Percentiles rank a stretch among this genome's conserved stretches.
phyloP scores from a whole-genome alignment of 2,888 invertebrate genomes.

The Drosophila picticornis region DNA sequence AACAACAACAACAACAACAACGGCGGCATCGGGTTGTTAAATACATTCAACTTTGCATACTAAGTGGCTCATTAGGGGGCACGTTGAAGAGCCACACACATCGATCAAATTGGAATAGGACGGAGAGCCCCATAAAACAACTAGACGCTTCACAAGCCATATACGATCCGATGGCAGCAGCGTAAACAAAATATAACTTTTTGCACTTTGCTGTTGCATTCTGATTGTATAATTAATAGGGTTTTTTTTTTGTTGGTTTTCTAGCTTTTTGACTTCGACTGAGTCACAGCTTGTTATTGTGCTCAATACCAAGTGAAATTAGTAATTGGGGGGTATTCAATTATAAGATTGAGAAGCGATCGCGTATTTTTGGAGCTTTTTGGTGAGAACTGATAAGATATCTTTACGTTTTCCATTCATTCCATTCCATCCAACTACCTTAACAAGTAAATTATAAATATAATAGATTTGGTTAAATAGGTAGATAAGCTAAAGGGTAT shows the following conservation, averaged over 20 bases:
- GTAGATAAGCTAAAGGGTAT: background rate
- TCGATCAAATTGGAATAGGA: constrained; percentile 28
- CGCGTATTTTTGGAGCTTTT: too few species aligned
- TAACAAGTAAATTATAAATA: background rate
- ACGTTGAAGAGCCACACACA: constrained; percentile 69
- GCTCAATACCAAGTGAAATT: constrained; percentile 1
- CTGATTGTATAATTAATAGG: constrained; percentile 61
- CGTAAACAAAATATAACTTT: constrained; percentile 61
- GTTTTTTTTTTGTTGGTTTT: constrained; percentile 6
- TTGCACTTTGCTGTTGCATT: constrained; percentile 68
- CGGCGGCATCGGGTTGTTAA: constrained; percentile 35
- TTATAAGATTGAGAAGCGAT: background rate
- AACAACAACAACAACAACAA: constrained; percentile 34
- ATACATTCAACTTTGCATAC: constrained; percentile 64
- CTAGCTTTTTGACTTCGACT: constrained; percentile 5
- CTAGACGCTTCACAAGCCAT: constrained; percentile 45
- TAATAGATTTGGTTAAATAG: background rate
- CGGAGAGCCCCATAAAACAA: constrained; percentile 56
- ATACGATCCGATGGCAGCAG: constrained; percentile 33
- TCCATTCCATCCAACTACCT: background rate
- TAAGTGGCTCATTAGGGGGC: constrained; percentile 70
- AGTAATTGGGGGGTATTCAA: background rate
- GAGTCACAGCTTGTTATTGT: constrained; percentile 28
- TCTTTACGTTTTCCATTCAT: background rate
- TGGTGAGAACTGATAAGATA: background rate